Base-by-base conservation (phyloP, 2,797 vertebrate species). In the Muscicapa comitata region DNA sequence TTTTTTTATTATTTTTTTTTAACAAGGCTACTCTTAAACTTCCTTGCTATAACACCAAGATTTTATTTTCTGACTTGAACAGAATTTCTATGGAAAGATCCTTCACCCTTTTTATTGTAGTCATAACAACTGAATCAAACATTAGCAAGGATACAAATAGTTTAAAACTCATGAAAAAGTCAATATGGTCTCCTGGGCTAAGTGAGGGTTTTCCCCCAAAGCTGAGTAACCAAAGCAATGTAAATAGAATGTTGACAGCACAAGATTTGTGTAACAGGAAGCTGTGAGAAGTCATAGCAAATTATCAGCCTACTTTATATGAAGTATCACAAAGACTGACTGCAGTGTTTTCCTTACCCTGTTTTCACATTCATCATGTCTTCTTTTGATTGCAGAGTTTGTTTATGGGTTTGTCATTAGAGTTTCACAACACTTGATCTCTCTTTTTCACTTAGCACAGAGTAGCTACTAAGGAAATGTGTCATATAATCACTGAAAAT, bases 71-170 rank as follows among this genome's bases (percentile, higher is more conserved):
- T 66, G 43, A 42, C 16, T 90, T 68, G 23, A 67, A 33, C 6
- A 89, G 91, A 67, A 67, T 21, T 78, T 73, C 55, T 57, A 0
- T 15, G 57, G 29, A 78, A 77, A 35, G 24, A 20, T 77, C 15
- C 16, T 79, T 80, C 17, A 62, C 31, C 7, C n/a, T 74, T 7
- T 25, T 21, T 47, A 14, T 90, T 96, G 93, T 93, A 73, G 40
- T 95, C 93, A 51, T n/a, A 85, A 13, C 35, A 68, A 63, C 28
- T 91, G 37, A 95, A 91, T 93, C 72, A 95, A 96, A 76, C 11
- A 70, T 95, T 93, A 86, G 78, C 18, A 91, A 90, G 47, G 54
- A 59, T 66, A 80, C 35, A 80, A 80, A 76, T 37, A 79, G 28
- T 58, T 81, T 93, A 90, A 96, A 92, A 48, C 12, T 23, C 45